Evolutionary conservation across 2,113 vertebrate species (phyloP), one percentile per base, ranked within the genome.

Genomic region (Clarias macrocephalus): DNA sequence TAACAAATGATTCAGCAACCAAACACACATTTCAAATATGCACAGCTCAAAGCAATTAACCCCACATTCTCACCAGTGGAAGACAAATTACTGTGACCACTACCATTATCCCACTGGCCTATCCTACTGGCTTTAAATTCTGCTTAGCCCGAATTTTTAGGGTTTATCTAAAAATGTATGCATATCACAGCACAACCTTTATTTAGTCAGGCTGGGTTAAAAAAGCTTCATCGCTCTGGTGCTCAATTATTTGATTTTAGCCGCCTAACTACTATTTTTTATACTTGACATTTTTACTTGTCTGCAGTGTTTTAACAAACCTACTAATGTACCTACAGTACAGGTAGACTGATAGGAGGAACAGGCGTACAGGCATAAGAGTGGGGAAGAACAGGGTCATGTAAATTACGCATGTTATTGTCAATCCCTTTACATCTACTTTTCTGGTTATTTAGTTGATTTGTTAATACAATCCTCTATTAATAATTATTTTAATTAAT

Each of bases 1-100:
- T 60, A 80, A 59, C 28, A 0, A 30, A 60, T 59, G 56, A 80
- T 80, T 37, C 30, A 30, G 19, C 57, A 60, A 23, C 56, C 57
- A 60, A 80, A 60, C 79, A 37, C 77, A 60, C 79, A 80, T 33
- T 80, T 80, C 19, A 80, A 13, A 21, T 80, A 57, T 30, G 60
- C 56, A 60, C 28, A 80, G 79, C 18, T 80, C 77, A 59, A 19
- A 59, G n/a, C n/a, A 80, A 80, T 80, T 80, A 80, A 80, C 79
- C 79, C 19, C 19, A 5, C 30, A 60, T 60, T 60, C 57, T 60
- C 30, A 80, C 56, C 57, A 80, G 57, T 30, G 2, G 57, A 80
- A 80, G 57, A 80, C 37, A 80, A 60, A 80, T 80, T 60, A 80
- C 57, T 37, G 56, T 37, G 28, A 60, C 79, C 30, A 23, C 57